Evolutionary conservation across 37 sponge, comb jelly and placozoan species (phyloP), one percentile per base, ranked within the genome.

Genomic region (Ephydatia muelleri): DNA sequence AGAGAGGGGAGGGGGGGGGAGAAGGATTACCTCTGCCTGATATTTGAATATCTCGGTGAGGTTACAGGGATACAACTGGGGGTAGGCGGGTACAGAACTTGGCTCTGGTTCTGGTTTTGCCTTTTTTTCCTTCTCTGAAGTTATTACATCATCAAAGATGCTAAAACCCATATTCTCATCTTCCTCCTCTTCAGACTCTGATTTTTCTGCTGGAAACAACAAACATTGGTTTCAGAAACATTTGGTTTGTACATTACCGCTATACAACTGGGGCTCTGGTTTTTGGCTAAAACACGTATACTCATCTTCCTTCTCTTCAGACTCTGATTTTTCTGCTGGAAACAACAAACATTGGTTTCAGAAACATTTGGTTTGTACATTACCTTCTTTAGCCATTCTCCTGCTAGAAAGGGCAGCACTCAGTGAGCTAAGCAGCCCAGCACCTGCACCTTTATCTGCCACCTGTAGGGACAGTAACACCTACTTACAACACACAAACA

Each of bases 11-110:
- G n/a, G 83, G 72, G 5, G 80, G 81, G 19, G 76, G 65, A 23
- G 68, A 68, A 16, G 65, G 65, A 40, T 87, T 68, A 76, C 88
- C 25, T 69, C 70, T 25, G 69, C 81, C 22, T 82, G 82, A 8
- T 69, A 82, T 5, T 30, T 82, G 13, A 84, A 88, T 4, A 57
- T 1, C 57, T 57, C 57, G 12, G 57, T 57, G 57, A 57, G 57
- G 76, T 32, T 35, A 26, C 14, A 70, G 75, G 32, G 30, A 74
- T 33, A 0, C 29, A 34, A 1, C 34, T 78, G 21, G 69, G 70
- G 34, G 26, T 35, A 35, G 26, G 9, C 16, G 73, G 73, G 26
- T 21, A 22, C 73, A 32, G 34, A 72, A 35, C 73, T 13, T 35
- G 32, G 34, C 16, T 35, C 19, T 16, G 34, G 34, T 14, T 35